phyloP scores from a whole-genome alignment of 2,888 invertebrate species.

The Pegoplata infirma region DNA sequence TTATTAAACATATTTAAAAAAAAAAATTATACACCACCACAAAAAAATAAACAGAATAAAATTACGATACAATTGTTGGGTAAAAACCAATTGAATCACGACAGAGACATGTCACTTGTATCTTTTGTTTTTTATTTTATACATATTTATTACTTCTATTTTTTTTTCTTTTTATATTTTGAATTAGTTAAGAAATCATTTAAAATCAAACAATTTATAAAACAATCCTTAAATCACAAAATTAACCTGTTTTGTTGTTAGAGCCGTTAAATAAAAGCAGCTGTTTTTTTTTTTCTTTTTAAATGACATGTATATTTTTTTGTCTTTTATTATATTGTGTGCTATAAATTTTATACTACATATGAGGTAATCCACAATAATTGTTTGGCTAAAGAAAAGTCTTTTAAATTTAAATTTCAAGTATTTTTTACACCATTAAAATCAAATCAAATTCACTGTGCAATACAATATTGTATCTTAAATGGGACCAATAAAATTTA shows the following conservation, averaged over 20 bases:
- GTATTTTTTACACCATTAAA: no score
- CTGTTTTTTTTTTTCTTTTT: no score
- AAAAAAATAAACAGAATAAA: slow-evolving; percentile 20
- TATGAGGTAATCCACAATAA: background rate
- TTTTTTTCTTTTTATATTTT: background rate
- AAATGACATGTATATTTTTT: background rate
- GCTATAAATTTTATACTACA: background rate
- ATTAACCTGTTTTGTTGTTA: background rate
- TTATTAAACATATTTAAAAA: background rate
- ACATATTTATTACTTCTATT: no score
- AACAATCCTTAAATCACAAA: slow-evolving; percentile 12
- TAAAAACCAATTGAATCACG: slow-evolving; percentile 62
- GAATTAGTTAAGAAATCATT: slow-evolving; percentile 30
- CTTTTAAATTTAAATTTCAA: no score
- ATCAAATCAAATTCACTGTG: no score
- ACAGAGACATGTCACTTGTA: slow-evolving; percentile 35
- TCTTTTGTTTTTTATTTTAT: background rate
- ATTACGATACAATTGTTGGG: slow-evolving; percentile 38
- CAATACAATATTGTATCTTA: no score
- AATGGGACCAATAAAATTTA: no score
- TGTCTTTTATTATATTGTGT: background rate
- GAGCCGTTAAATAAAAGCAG: background rate
- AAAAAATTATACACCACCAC: background rate
- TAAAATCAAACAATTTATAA: background rate
- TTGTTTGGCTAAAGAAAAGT: no score